Percentiles rank a stretch among this genome's conserved stretches.
Evolutionary conservation across 1,140 invertebrate genomes (phyloP).

Genomic region (Zaprionus africanus): DNA sequence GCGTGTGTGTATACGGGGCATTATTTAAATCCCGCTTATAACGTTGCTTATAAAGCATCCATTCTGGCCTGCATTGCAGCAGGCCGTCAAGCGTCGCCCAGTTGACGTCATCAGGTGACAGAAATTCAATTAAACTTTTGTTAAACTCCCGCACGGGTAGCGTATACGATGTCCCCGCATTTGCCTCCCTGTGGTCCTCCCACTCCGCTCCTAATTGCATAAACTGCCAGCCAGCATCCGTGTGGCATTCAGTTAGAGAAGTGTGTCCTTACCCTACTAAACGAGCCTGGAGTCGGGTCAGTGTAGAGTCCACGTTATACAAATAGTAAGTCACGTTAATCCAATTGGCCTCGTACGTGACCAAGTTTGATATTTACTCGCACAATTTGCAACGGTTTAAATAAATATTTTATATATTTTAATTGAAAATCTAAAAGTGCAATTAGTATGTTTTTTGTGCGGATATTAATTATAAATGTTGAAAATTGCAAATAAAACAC

Average conservation of each 20-base stretch:
- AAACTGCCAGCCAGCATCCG: slow-evolving; percentile 35
- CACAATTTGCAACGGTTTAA: slow-evolving; percentile 46
- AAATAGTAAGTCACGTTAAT: slow-evolving; percentile 68
- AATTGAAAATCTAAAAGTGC: slow-evolving; percentile 71
- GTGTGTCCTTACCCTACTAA: neutral
- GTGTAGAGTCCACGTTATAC: slow-evolving; percentile 31
- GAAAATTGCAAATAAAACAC: neutral
- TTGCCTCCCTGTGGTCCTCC: neutral
- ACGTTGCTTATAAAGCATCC: neutral
- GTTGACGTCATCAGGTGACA: slow-evolving; percentile 59
- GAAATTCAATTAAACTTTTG: slow-evolving; percentile 78
- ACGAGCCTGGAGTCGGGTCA: neutral
- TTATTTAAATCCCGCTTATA: slow-evolving; percentile 5
- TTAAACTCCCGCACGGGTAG: slow-evolving; percentile 9
- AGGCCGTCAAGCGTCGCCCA: slow-evolving; percentile 3
- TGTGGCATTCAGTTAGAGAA: neutral
- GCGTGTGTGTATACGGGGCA: neutral
- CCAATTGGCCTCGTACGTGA: slow-evolving; percentile 22
- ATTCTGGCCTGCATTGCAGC: neutral
- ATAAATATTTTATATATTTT: slow-evolving; percentile 74
- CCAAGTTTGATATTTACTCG: slow-evolving; percentile 34
- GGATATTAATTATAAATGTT: slow-evolving; percentile 22
- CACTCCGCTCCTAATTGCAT: slow-evolving; percentile 30
- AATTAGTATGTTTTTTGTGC: slow-evolving; percentile 47
- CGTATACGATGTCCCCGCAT: neutral